A percentile compares a stretch with the other conserved stretches of the same genome.
Evolutionary conservation across 2,113 vertebrate species (phyloP).

Genomic region (Scytalopus superciliaris): DNA sequence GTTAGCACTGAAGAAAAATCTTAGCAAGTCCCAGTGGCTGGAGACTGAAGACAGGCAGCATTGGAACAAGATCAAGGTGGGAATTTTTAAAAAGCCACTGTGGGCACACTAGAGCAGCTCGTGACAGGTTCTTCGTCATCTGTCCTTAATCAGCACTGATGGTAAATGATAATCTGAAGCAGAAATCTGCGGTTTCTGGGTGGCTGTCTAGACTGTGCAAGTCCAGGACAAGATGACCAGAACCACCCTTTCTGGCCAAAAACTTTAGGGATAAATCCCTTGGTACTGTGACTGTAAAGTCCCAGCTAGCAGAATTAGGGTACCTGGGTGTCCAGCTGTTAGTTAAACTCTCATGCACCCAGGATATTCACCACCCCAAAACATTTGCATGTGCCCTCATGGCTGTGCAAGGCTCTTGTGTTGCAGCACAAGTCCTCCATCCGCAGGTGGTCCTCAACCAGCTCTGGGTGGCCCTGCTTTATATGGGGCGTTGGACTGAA

Average conservation of each 20-base stretch:
- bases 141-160: background rate
- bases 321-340: background rate
- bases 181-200: background rate
- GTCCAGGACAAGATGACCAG: background rate
- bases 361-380: background rate
- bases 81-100: background rate
- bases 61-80: background rate
- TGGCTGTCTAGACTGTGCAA: background rate
- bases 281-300: background rate
- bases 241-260: background rate
- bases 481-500: background rate
- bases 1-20: background rate
- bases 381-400: background rate
- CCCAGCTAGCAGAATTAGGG: background rate
- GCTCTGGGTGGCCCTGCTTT: background rate
- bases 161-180: background rate
- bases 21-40: background rate
- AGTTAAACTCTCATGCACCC: background rate
- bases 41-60: background rate
- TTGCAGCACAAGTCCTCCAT: background rate
- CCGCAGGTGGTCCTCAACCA: fast-evolving
- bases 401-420: background rate
- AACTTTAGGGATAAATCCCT: background rate
- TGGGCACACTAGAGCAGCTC: fast-evolving
- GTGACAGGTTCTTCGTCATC: background rate